Evolutionary conservation across 2,888 invertebrate species (phyloP).

Genomic region (Dioctria rufipes): DNA sequence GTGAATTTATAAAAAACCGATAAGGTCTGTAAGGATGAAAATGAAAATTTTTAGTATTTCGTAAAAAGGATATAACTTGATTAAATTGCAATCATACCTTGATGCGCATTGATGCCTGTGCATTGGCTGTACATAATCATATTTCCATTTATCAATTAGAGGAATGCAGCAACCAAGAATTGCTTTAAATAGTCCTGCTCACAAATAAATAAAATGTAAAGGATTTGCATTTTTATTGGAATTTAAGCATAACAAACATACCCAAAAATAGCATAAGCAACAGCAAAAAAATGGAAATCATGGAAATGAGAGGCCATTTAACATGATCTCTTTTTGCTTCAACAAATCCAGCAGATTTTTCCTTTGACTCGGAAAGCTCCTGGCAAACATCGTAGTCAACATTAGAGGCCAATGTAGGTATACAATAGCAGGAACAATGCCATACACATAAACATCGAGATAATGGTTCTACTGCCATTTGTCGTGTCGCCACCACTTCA

Average conservation of each 20-base stretch:
- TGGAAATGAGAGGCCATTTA: slow-evolving; percentile 54
- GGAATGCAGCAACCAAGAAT: slow-evolving; percentile 61
- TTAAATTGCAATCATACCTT: slow-evolving; percentile 58
- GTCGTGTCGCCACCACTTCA: slow-evolving; percentile 61
- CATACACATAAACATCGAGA: slow-evolving; percentile 67
- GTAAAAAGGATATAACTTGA: background rate
- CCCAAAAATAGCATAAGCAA: slow-evolving; percentile 62
- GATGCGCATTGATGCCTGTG: slow-evolving; percentile 61
- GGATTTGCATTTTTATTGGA: background rate
- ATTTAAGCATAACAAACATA: slow-evolving; percentile 41
- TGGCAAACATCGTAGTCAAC: slow-evolving; percentile 63
- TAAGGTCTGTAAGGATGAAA: slow-evolving; percentile 56
- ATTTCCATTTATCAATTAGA: slow-evolving; percentile 62
- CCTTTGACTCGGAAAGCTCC: slow-evolving; percentile 59
- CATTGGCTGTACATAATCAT: slow-evolving; percentile 63
- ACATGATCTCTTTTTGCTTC: background rate
- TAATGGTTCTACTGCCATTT: slow-evolving; percentile 63
- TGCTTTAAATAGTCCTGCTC: slow-evolving; percentile 64
- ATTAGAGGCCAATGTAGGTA: slow-evolving; percentile 63
- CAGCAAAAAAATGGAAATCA: slow-evolving; percentile 58
- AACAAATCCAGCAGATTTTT: slow-evolving; percentile 63
- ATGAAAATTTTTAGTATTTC: background rate
- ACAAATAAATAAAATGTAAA: slow-evolving; percentile 47
- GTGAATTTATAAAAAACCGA: slow-evolving; percentile 63
- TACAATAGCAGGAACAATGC: slow-evolving; percentile 66